Conservation (phyloP, 2,113 vertebrate genomes). For the Myotis lucifugus region DNA sequence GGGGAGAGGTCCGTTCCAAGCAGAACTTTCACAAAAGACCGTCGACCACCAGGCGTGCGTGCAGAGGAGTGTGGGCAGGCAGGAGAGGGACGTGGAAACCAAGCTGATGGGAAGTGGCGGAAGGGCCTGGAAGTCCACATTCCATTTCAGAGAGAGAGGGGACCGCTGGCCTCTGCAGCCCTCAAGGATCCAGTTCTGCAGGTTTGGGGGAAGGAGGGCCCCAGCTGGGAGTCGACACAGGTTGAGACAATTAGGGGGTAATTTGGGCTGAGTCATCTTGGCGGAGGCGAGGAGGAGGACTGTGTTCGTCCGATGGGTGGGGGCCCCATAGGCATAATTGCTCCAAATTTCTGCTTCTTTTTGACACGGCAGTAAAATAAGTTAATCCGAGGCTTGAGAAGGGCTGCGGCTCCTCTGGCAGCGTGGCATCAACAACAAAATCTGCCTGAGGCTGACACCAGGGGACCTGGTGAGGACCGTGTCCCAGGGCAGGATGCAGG, state of each 20-base stretch:
- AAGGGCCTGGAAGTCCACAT: background rate
- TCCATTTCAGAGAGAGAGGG: background rate
- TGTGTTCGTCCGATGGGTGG: constrained; percentile 21
- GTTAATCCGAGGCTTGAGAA: background rate
- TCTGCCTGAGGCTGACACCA: constrained; percentile 12
- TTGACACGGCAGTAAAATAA: constrained; percentile 2
- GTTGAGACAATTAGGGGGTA: constrained; percentile 70
- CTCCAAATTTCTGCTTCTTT: background rate
- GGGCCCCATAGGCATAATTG: background rate
- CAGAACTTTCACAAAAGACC: background rate
- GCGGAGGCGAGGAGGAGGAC: background rate
- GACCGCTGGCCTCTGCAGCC: background rate
- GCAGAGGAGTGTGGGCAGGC: background rate
- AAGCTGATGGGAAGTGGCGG: background rate
- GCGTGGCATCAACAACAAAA: background rate
- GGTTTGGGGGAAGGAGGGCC: background rate
- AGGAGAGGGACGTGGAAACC: background rate
- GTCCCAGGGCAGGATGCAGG: background rate
- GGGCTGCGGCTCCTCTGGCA: background rate
- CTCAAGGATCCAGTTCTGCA: background rate
- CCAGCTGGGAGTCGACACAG: constrained; percentile 43
- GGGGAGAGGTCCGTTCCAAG: background rate
- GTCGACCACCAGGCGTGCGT: fast-evolving
- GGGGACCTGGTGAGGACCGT: background rate
- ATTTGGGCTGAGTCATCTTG: constrained; percentile 68